Evolutionary conservation across 2,888 invertebrate genomes (phyloP), one percentile per base, ranked within the genome.

Genomic region (Amblyteles armatorius): DNA sequence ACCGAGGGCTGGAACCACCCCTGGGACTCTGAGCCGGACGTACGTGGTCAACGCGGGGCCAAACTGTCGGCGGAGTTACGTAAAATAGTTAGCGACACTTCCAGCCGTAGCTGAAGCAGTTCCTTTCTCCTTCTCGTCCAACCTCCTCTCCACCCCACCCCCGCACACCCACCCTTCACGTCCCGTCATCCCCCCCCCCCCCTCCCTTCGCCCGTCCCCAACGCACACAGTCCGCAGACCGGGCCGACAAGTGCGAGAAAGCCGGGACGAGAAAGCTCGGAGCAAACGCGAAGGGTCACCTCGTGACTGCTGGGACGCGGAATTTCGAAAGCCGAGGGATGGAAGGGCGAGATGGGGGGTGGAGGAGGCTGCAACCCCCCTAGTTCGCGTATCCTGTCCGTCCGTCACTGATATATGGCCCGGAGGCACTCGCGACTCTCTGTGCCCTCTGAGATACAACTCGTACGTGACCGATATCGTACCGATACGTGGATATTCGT

Each of bases 21-120:
- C 88, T 88, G 93, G 91, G 93, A 87, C 82, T 74, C 81, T 82
- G 88, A 90, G 90, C 92, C 92, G 92, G 92, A 93, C 93, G 93
- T 93, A 94, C 94, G 93, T 94, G 94, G 94, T 94, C 94, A 94
- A 91, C 94, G 91, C 91, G 91, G 92, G 79, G 91, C 92, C 93
- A 93, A 94, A 93, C 94, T 93, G 94, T 93, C 93, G 93, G 90
- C 92, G 89, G 93, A 94, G 94, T 94, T 94, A 93, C 92, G 94
- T 94, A 94, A 94, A 94, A 94, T 94, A 94, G 94, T 94, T 94
- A 94, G 93, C 93, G 93, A 94, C 94, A 93, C 93, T 93, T 93
- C 91, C 77, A 67, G 63, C 67, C 57, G 77, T 60, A 36, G 52
- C 29, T 29, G 57, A 33, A 87, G 85, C 82, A 85, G 83, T 79